Evolutionary conservation across 2,888 invertebrate species (phyloP), one percentile per base, ranked within the genome.

Genomic region (Nemotelus nigrinus): DNA sequence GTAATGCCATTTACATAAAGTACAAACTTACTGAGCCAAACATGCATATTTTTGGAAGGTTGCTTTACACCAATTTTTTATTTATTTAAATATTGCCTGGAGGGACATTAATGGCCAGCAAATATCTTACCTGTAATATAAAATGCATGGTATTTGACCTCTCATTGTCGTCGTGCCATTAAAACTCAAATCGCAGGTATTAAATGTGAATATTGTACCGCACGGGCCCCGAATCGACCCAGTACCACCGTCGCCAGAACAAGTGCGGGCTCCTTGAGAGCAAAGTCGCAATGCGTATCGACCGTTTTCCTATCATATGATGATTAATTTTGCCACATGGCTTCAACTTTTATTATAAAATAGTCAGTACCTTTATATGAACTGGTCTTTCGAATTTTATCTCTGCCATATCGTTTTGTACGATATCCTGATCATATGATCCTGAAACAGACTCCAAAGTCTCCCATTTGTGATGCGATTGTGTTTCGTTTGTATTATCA

Each of bases 101-200:
- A 25, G 25, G 25, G 25, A 25, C 25, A 25, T 25, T 25, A 25
- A 25, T 25, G 25, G 7, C 39, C 5, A 63, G 3, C 7, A n/a
- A 64, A 74, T 39, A 57, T 10, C 41, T 72, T 72, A 80, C 80
- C 80, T 80, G 64, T 86, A 87, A 85, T 98, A 99, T 25, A 98
- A 89, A 68, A 99, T 90, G 83, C 94, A 93, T 0, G 99, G 98
- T 83, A 99, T 92, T 88, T 99, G 99, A 7, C 99, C 99, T 76
- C 98, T 90, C 0, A 95, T 94, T 80, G 97, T 92, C 5, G 96
- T 97, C 0, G 98, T 98, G n/a, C 98, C 98, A 85, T 98, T 98
- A 85, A 95, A 96, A 86, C 97, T 97, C 64, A 98, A 89, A 8
- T 97, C 95, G 86, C 97, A 97, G 1, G 96, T 94, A 47, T 94